phyloP scores from a whole-genome alignment of 2,888 invertebrate genomes.

The Rotaria magnacalcarata region DNA sequence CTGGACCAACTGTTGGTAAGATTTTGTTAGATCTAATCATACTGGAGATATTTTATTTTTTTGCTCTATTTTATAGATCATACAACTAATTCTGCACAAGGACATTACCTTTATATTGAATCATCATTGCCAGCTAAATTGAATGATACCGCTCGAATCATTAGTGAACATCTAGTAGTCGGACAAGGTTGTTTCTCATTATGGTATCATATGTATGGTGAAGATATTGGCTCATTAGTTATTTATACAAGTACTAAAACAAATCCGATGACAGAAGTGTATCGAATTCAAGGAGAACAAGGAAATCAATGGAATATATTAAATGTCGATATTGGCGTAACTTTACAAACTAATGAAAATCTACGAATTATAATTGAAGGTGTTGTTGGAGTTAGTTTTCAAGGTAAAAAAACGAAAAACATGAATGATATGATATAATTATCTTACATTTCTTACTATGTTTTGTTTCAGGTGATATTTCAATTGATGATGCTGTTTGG shows the following conservation, averaged over 20 bases:
- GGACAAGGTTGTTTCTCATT: conserved; percentile 42
- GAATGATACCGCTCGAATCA: conserved; percentile 51
- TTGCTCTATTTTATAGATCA: neutral
- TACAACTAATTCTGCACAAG: conserved; percentile 47
- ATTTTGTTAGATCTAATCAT: neutral
- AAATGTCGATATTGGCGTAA: neutral
- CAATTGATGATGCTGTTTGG: conserved; percentile 40
- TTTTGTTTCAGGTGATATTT: conserved; percentile 37
- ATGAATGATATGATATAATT: too few species aligned
- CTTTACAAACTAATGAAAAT: neutral
- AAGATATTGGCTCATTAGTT: conserved; percentile 44
- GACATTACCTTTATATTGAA: conserved; percentile 52
- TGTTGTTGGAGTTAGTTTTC: neutral
- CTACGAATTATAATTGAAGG: conserved; percentile 25
- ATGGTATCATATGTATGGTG: conserved; percentile 46
- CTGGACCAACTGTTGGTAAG: conserved; percentile 44
- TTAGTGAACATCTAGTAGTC: conserved; percentile 48
- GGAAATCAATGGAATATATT: conserved; percentile 42
- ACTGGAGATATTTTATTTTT: too few species aligned
- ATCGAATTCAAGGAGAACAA: conserved; percentile 41
- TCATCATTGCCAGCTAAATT: conserved; percentile 49
- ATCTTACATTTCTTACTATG: too few species aligned
- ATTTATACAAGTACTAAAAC: conserved; percentile 31
- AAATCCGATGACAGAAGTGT: neutral
- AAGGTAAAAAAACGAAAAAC: neutral